phyloP scores from a whole-genome alignment of 2,113 vertebrate genomes.

The Platanista minor region DNA sequence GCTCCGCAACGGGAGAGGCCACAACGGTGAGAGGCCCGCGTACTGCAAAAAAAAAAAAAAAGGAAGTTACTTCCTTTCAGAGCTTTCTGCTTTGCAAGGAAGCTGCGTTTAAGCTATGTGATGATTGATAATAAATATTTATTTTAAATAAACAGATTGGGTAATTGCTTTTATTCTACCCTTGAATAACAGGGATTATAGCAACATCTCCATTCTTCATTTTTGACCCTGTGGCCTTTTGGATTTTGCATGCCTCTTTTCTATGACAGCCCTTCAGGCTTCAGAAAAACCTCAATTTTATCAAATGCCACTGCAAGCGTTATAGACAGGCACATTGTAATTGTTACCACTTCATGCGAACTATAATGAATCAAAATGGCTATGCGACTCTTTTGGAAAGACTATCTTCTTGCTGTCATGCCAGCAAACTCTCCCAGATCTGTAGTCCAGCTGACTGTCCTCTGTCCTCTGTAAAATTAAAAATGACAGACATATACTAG shows the following conservation, averaged over 20 bases:
- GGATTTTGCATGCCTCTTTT: neutral
- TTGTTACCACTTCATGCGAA: neutral
- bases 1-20: too few species aligned
- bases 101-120: neutral
- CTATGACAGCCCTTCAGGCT: neutral
- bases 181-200: neutral
- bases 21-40: too few species aligned
- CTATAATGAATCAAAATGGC: neutral
- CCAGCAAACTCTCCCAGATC: neutral
- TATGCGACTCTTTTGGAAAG: neutral
- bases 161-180: neutral
- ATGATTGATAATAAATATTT: conserved; percentile 5
- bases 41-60: too few species aligned
- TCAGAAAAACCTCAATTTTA: neutral
- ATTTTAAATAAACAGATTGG: neutral
- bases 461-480: neutral
- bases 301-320: neutral
- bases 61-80: neutral
- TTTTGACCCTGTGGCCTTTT: neutral
- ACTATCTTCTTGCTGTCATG: neutral
- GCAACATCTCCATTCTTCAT: neutral
- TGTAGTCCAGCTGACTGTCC: neutral
- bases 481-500: neutral
- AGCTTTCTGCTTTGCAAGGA: neutral
- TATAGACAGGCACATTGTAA: neutral